Conservation (phyloP, 2,113 vertebrate species). For the Canis aureus region DNA sequence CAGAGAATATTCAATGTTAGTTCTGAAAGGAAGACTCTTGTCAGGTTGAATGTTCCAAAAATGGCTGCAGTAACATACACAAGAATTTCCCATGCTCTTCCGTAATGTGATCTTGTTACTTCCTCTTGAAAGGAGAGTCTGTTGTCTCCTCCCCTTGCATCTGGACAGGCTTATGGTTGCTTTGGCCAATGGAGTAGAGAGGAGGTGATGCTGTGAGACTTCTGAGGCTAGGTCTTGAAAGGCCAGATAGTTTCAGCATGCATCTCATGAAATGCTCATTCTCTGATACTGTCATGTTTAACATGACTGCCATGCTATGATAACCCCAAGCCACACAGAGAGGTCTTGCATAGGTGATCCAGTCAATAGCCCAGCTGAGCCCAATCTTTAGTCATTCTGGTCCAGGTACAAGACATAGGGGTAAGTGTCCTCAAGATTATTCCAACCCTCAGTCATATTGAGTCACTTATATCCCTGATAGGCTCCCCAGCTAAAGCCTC, state of each 20-base stretch:
- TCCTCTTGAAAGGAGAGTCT: background rate
- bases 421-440: background rate
- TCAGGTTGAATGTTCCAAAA: background rate
- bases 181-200: background rate
- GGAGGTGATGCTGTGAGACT: background rate
- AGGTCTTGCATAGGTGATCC: background rate
- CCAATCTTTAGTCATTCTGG: background rate
- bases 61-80: background rate
- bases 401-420: background rate
- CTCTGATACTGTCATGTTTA: background rate
- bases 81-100: background rate
- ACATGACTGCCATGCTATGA: background rate
- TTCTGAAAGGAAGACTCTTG: background rate
- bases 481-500: background rate
- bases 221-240: background rate
- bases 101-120: background rate
- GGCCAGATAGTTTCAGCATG: background rate
- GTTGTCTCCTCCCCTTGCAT: background rate
- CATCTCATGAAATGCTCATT: background rate
- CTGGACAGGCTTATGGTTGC: background rate
- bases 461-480: background rate
- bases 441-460: rapidly evolving
- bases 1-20: background rate
- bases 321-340: background rate
- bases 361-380: background rate